These are phyloP conservation scores for Meloidogyne chitwoodi DNA, from an alignment of 1,140 invertebrate species.

Conservation along the genomic window DNA sequence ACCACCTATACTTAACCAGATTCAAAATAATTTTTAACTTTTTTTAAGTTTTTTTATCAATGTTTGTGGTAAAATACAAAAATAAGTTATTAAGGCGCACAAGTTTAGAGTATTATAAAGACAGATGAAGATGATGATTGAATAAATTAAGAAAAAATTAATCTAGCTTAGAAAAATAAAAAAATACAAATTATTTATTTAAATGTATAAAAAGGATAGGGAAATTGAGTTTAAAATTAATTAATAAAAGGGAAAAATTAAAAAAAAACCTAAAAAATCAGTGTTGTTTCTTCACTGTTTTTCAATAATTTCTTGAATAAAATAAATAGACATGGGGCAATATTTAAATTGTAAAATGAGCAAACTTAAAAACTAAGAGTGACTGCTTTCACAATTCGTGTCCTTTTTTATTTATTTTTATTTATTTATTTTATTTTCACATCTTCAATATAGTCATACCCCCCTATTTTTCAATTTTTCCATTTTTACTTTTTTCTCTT, in stretches of 20 bases:
- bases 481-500: background rate
- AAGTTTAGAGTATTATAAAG: background rate
- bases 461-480: background rate
- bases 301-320: too few species aligned
- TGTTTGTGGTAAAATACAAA: background rate
- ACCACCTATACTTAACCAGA: too few species aligned
- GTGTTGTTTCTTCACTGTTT: too few species aligned
- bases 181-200: background rate
- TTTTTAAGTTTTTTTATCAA: too few species aligned
- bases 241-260: too few species aligned
- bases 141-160: background rate
- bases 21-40: too few species aligned
- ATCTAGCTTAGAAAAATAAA: too few species aligned
- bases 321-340: too few species aligned
- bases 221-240: too few species aligned
- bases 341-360: too few species aligned
- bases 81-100: background rate
- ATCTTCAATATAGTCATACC: background rate
- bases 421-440: background rate
- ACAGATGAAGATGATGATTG: background rate
- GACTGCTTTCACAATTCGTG: background rate
- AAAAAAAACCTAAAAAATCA: too few species aligned
- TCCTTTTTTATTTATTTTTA: background rate
- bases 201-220: background rate
- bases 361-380: too few species aligned